Percentiles rank a stretch among this genome's conserved stretches.
These are phyloP conservation scores for Sclerodermus sp. DNA, from an alignment of 2,888 invertebrate species.

Conservation along the genomic window DNA sequence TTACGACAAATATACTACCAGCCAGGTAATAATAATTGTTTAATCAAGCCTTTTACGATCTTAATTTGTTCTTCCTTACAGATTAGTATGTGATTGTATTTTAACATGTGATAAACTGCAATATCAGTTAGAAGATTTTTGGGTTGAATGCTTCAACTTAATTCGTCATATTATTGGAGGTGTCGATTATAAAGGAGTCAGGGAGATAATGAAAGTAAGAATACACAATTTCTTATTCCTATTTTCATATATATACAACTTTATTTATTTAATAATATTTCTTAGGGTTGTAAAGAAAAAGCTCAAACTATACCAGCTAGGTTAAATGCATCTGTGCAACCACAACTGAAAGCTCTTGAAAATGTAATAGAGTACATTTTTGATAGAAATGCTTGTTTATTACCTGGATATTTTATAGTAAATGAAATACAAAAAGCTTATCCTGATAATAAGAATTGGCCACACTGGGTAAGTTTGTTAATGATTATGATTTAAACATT, in stretches of 20 bases:
- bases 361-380: constrained; percentile 86
- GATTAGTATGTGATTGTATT: constrained; percentile 85
- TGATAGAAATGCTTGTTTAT: constrained; percentile 85
- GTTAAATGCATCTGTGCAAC: constrained; percentile 77
- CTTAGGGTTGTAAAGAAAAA: constrained; percentile 82
- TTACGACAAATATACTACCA: constrained; percentile 72
- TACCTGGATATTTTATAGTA: constrained; percentile 93
- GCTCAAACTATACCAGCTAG: constrained; percentile 78
- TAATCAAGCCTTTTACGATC: background rate
- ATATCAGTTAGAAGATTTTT: constrained; percentile 81
- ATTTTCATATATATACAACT: no score
- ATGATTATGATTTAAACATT: constrained; percentile 17
- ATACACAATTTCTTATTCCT: constrained; percentile 1
- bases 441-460: constrained; percentile 78
- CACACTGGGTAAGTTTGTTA: constrained; percentile 82
- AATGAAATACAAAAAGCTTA: constrained; percentile 92
- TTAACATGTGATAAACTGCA: constrained; percentile 81
- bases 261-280: background rate
- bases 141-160: constrained; percentile 85
- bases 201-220: constrained; percentile 86
- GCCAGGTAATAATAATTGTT: constrained; percentile 64
- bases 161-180: constrained; percentile 84
- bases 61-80: constrained; percentile 46
- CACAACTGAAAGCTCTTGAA: constrained; percentile 79
- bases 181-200: constrained; percentile 93